Evolutionary conservation across 1,140 invertebrate species (phyloP), one percentile per base, ranked within the genome.

Genomic region (Hypothenemus hampei): DNA sequence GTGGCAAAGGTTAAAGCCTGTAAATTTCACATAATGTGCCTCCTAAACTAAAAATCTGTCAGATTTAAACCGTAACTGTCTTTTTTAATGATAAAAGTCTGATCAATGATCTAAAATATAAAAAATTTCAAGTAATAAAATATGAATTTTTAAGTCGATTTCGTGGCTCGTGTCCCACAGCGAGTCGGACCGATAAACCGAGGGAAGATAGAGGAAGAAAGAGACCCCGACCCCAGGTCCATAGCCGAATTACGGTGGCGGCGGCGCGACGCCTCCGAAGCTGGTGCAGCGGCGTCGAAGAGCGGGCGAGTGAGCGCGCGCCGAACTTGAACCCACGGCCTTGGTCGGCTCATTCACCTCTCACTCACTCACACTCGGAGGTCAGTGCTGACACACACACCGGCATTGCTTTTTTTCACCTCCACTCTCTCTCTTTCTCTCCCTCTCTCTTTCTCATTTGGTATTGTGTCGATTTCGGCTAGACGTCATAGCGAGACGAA

Each of bases 321-420:
- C 22, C 33, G 52, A 46, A 56, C 16, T 48, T 56, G 53, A 47
- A 41, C 44, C 35, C 44, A 33, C 44, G 44, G 53, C 53, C 53
- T 45, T 36, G 43, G 23, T 40, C 16, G 41, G 41, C 39, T 24
- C 39, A 22, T 47, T 47, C 45, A 47, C 45, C 45, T 47, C 26
- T 46, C 24, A 21, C 26, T 46, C 24, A 21, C 44, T 46, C 44
- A 19, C 29, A 47, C 45, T 47, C 45, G 45, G 16, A 31, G 45
- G 45, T 47, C 45, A 47, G 45, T 47, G 45, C 29, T 47, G 45
- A 31, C 45, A 33, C 45, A 47, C 29, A n/a, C n/a, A n/a, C n/a
- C n/a, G n/a, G n/a, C n/a, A n/a, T n/a, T n/a, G n/a, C n/a, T n/a
- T n/a, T n/a, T n/a, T n/a, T n/a, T n/a, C n/a, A n/a, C n/a, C n/a